Evolutionary conservation across 2,797 vertebrate species (phyloP).

Genomic region (Cephalopachus bancanus): DNA sequence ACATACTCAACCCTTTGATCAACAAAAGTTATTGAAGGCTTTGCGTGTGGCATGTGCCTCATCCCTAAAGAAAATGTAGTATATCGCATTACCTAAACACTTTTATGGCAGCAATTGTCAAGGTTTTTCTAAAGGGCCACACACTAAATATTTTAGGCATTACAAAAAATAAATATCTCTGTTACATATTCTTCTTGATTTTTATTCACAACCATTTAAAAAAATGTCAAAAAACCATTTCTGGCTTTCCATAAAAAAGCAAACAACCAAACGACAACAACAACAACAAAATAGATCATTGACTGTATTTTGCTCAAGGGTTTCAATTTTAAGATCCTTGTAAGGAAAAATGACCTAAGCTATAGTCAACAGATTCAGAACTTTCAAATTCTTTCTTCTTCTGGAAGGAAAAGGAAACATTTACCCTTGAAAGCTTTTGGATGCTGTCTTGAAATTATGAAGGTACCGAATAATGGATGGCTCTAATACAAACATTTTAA

Average conservation of each 20-base stretch:
- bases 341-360: background rate
- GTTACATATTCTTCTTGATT: too few species aligned
- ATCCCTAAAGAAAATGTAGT: too few species aligned
- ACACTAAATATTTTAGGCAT: too few species aligned
- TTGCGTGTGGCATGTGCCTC: too few species aligned
- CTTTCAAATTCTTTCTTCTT: background rate
- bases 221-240: background rate
- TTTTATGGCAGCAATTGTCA: too few species aligned
- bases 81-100: too few species aligned
- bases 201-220: background rate
- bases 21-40: too few species aligned
- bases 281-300: background rate
- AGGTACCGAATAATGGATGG: background rate
- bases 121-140: too few species aligned
- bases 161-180: too few species aligned
- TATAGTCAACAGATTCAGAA: background rate
- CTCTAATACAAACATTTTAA: slow-evolving; percentile 29
- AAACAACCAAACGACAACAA: too few species aligned
- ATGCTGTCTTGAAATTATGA: slow-evolving; percentile 13
- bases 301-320: background rate
- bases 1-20: too few species aligned
- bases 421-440: background rate
- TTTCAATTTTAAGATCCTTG: background rate
- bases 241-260: background rate
- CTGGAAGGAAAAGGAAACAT: background rate